phyloP scores from a whole-genome alignment of 2,797 vertebrate species.

The Microtus agrestis region DNA sequence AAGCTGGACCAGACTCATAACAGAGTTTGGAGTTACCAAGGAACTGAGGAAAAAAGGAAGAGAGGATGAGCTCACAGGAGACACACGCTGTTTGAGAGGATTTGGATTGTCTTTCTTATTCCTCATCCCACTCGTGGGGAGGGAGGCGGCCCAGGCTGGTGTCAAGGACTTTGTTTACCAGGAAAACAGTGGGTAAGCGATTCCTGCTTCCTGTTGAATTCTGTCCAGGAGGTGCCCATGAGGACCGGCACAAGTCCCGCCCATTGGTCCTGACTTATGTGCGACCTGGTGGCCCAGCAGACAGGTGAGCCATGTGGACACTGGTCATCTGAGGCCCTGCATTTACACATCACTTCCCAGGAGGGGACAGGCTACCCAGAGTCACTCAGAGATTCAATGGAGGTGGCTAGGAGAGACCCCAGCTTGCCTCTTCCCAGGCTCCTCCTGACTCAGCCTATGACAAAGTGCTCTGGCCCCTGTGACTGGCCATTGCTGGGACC shows the following conservation, averaged over 20 bases:
- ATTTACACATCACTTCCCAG: neutral
- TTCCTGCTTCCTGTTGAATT: slow-evolving; percentile 68
- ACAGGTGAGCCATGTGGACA: slow-evolving; percentile 91
- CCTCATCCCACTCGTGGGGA: neutral
- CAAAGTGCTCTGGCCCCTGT: neutral
- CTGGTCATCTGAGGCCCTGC: neutral
- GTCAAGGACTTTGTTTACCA: neutral
- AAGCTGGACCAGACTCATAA: neutral
- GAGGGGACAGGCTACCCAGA: neutral
- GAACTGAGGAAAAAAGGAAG: neutral
- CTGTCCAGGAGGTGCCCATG: slow-evolving; percentile 93
- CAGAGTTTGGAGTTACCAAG: neutral
- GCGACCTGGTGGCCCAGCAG: slow-evolving; percentile 96
- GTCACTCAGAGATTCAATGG: neutral
- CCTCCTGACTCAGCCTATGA: neutral
- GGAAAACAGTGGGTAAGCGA: neutral
- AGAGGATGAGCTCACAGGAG: neutral
- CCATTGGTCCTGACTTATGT: slow-evolving; percentile 96
- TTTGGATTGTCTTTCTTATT: neutral
- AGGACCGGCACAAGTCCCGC: slow-evolving; percentile 96
- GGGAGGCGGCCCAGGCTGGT: neutral
- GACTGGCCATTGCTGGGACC: accelerated
- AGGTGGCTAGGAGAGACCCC: neutral
- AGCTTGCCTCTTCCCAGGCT: neutral
- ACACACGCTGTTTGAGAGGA: neutral